A percentile compares a stretch with the other conserved stretches of the same genome.
These are phyloP conservation scores for Xestia sexstrigata DNA, from an alignment of 2,888 invertebrate genomes.

Conservation along the genomic window DNA sequence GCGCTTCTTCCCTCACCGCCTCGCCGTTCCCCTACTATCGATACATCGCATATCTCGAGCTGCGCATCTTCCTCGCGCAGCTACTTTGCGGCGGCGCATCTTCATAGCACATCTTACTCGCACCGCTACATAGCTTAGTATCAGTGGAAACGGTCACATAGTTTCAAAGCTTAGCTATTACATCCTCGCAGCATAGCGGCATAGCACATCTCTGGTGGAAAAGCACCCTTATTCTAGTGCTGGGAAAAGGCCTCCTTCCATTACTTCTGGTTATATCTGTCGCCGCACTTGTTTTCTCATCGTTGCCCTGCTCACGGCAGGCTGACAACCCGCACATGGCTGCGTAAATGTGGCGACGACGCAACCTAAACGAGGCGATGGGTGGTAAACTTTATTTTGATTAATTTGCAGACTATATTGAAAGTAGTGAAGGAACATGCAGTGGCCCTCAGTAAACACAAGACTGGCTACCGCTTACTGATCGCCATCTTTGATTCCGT, in stretches of 20 bases:
- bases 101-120: too few species aligned
- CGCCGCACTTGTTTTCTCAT: background rate
- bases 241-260: background rate
- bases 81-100: too few species aligned
- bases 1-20: too few species aligned
- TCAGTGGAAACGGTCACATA: too few species aligned
- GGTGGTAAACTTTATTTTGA: background rate
- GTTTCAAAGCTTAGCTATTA: too few species aligned
- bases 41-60: too few species aligned
- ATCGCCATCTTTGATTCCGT: conserved; percentile 96
- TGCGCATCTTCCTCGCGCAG: too few species aligned
- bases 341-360: background rate
- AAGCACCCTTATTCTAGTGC: background rate
- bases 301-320: background rate
- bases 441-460: conserved; percentile 95
- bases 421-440: conserved; percentile 97
- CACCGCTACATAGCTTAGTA: too few species aligned
- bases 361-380: background rate
- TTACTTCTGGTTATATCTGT: background rate
- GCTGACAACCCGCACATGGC: background rate
- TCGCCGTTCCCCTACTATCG: too few species aligned
- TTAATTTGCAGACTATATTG: conserved; percentile 92
- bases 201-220: too few species aligned
- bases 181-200: too few species aligned
- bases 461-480: conserved; percentile 96